These are phyloP conservation scores for Cebidichthys violaceus DNA, from an alignment of 2,113 vertebrate species.

Conservation along the genomic window DNA sequence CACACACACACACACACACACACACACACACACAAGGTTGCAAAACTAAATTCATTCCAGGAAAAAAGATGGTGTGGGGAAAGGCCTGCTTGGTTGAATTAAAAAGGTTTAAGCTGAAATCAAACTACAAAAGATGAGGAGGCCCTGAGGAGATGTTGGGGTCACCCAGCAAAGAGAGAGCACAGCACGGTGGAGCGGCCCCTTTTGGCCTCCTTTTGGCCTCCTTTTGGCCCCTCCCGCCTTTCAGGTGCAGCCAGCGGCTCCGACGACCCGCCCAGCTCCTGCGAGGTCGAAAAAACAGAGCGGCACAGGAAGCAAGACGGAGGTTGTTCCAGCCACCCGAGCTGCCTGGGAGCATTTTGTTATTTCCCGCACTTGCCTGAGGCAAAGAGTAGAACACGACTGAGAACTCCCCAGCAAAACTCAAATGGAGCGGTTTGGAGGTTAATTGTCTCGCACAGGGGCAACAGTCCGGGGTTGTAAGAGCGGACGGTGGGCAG, in stretches of 20 bases:
- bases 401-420: constrained; percentile 39
- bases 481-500: constrained; percentile 41
- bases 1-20: too few relatives aligned
- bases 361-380: constrained; percentile 55
- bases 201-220: too few relatives aligned
- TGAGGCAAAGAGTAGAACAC: constrained; percentile 28
- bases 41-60: background rate
- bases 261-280: background rate
- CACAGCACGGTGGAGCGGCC: background rate
- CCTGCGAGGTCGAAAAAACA: background rate
- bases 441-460: constrained; percentile 64
- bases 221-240: too few relatives aligned
- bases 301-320: background rate
- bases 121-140: background rate
- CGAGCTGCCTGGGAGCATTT: constrained; percentile 33
- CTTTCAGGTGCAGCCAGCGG: background rate
- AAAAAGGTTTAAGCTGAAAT: background rate
- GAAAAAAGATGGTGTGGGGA: background rate
- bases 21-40: background rate
- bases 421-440: constrained; percentile 37
- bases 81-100: too few relatives aligned
- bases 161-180: background rate
- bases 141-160: background rate
- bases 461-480: background rate
- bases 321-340: background rate